Percentiles rank a stretch among this genome's conserved stretches.
These are phyloP conservation scores for Aleiodes alternator DNA, from an alignment of 2,888 invertebrate species.

Conservation along the genomic window DNA sequence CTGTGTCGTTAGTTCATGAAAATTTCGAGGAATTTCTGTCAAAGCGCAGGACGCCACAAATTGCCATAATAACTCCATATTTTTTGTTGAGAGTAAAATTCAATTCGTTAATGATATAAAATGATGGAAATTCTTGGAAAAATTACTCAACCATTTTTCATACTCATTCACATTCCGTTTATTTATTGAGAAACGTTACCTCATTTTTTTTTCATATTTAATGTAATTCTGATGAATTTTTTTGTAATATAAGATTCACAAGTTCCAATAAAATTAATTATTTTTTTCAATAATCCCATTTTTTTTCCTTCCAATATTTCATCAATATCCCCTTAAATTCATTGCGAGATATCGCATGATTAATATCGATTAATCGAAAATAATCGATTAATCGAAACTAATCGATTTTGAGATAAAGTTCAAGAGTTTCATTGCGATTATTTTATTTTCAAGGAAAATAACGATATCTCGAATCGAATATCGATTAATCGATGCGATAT, in stretches of 20 bases:
- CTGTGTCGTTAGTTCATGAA: not conserved
- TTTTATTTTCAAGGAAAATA: no score
- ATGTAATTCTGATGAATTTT: not conserved
- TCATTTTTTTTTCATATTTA: not conserved
- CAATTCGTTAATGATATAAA: not conserved
- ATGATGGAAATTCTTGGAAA: constrained; percentile 4
- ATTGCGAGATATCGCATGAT: no score
- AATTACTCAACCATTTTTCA: not conserved
- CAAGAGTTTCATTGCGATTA: no score
- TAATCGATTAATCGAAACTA: no score
- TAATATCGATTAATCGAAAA: no score
- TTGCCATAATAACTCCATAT: not conserved
- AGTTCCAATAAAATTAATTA: not conserved
- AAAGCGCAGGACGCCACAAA: constrained; percentile 44
- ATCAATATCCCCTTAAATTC: no score
- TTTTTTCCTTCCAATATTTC: no score
- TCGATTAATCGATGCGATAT: no score
- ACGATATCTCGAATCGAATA: no score
- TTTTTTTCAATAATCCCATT: not conserved
- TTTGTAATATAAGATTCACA: not conserved
- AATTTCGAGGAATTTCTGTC: constrained; percentile 2
- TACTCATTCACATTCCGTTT: not conserved
- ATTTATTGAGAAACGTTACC: constrained; percentile 8
- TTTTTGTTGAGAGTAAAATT: not conserved
- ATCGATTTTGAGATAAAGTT: no score